phyloP scores from a whole-genome alignment of 2,113 vertebrate genomes.

The Pimephales promelas region DNA sequence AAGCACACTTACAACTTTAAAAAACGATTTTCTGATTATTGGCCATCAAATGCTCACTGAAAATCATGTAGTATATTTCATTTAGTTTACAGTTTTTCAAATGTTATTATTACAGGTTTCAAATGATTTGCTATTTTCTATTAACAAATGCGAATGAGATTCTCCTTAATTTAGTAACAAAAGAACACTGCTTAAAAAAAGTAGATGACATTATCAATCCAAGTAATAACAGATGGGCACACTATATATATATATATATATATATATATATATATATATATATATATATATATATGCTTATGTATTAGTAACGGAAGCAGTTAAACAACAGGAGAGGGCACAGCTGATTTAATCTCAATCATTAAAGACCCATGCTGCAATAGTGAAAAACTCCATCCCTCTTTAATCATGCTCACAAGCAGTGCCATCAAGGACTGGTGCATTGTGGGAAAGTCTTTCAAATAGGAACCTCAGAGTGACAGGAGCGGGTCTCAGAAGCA shows the following conservation, averaged over 20 bases:
- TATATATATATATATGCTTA: neutral
- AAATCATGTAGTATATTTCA: slow-evolving; percentile 22
- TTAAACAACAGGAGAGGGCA: slow-evolving; percentile 56
- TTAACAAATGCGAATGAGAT: slow-evolving; percentile 19
- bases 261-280: neutral
- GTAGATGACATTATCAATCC: slow-evolving; percentile 54
- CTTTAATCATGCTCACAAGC: slow-evolving; percentile 35
- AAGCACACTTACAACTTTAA: slow-evolving; percentile 31
- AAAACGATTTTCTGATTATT: slow-evolving; percentile 26
- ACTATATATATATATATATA: slow-evolving; percentile 32
- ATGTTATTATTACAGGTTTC: slow-evolving; percentile 11
- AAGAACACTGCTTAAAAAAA: slow-evolving; percentile 41
- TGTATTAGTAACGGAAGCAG: slow-evolving; percentile 67
- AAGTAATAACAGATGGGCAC: slow-evolving; percentile 60
- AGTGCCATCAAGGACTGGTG: slow-evolving; percentile 24
- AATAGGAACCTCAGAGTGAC: slow-evolving; percentile 8
- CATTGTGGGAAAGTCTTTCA: slow-evolving; percentile 5
- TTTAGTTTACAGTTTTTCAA: slow-evolving; percentile 11
- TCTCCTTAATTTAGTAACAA: slow-evolving; percentile 37
- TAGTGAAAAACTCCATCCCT: slow-evolving; percentile 32
- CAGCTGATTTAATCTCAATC: slow-evolving; percentile 49
- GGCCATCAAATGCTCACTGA: slow-evolving; percentile 10
- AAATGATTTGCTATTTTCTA: neutral
- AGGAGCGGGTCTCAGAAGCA: slow-evolving; percentile 18
- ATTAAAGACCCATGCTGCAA: slow-evolving; percentile 38